Conservation (phyloP, 2,113 vertebrate genomes). For the Polypterus senegalus region DNA sequence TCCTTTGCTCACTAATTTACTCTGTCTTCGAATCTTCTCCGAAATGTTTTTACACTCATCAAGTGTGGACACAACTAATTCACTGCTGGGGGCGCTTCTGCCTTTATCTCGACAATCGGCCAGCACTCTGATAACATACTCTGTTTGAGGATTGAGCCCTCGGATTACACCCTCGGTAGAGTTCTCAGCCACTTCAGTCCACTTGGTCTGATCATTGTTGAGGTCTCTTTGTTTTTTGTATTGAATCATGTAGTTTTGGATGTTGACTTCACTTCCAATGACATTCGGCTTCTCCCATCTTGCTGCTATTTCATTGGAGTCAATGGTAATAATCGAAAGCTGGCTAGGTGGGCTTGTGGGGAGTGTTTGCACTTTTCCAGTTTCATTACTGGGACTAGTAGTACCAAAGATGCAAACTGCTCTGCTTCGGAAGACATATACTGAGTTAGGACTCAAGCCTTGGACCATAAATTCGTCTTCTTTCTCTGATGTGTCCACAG, state of each 20-base stretch:
- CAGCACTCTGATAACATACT: constrained; percentile 6
- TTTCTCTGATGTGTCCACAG: not conserved
- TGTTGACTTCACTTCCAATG: constrained; percentile 7
- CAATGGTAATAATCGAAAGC: not conserved
- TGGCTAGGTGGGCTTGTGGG: constrained; percentile 7
- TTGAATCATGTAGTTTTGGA: constrained; percentile 3
- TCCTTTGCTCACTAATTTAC: not conserved
- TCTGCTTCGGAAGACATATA: constrained; percentile 5
- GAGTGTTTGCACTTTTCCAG: not conserved
- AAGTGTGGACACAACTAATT: not conserved
- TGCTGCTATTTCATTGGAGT: not conserved
- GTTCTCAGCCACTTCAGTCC: not conserved
- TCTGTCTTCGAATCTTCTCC: not conserved
- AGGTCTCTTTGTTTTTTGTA: not conserved
- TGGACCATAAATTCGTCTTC: not conserved
- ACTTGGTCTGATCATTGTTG: not conserved
- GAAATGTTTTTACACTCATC: not conserved
- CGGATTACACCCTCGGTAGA: not conserved
- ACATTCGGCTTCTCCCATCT: constrained; percentile 1
- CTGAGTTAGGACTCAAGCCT: constrained; percentile 5
- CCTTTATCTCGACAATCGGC: constrained; percentile 2
- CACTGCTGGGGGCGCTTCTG: constrained; percentile 16
- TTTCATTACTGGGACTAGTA: not conserved
- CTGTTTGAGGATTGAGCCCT: not conserved
- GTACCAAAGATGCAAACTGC: not conserved